Conservation (phyloP, 2,113 vertebrate genomes). For the Myotis lucifugus region DNA sequence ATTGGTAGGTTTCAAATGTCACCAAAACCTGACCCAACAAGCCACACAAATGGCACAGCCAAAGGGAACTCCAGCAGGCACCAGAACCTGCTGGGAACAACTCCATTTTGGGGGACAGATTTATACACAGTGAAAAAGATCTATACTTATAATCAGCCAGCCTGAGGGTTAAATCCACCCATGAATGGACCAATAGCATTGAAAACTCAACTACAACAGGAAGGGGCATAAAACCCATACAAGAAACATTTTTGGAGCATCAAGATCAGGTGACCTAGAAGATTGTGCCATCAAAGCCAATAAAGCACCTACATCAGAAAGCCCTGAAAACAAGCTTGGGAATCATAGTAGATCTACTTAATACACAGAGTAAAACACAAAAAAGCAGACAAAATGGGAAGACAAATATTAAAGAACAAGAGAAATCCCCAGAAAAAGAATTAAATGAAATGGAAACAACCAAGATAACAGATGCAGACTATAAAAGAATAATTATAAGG, state of each 20-base stretch:
- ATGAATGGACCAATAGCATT: neutral
- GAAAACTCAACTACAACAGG: neutral
- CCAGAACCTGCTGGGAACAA: neutral
- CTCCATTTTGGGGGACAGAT: neutral
- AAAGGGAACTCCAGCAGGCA: neutral
- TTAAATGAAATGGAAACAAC: neutral
- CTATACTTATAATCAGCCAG: neutral
- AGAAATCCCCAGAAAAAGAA: neutral
- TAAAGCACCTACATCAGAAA: neutral
- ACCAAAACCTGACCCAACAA: neutral
- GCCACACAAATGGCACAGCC: neutral
- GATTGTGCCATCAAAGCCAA: neutral
- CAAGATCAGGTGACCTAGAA: neutral
- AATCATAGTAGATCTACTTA: neutral
- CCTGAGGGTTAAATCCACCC: neutral
- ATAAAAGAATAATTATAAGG: neutral
- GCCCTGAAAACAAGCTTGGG: neutral
- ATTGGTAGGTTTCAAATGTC: neutral
- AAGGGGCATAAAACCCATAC: neutral
- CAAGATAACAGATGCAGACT: neutral
- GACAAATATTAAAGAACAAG: neutral
- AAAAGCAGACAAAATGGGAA: neutral
- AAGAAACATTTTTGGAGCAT: neutral
- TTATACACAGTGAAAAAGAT: neutral
- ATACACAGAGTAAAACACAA: neutral